Percentiles rank a stretch among this genome's conserved stretches.
These are phyloP conservation scores for Scrobipalpa costella DNA, from an alignment of 2,888 invertebrate genomes.

Conservation along the genomic window DNA sequence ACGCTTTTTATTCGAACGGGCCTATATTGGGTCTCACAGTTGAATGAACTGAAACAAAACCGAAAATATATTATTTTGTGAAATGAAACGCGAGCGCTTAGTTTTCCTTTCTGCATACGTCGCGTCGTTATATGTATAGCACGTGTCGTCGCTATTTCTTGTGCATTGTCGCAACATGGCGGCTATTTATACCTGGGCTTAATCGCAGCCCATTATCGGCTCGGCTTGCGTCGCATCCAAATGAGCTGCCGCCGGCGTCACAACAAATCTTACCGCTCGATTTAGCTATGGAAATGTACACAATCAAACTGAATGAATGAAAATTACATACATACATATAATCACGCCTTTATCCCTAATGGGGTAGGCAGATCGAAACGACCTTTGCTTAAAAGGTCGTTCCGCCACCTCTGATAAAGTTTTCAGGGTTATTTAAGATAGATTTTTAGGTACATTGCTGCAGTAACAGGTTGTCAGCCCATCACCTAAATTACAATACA, in stretches of 20 bases:
- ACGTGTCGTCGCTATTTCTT: slow-evolving; percentile 52
- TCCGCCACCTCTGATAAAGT: no score
- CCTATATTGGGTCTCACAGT: neutral
- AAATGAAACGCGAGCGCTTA: neutral
- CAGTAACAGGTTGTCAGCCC: no score
- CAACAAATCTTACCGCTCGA: slow-evolving; percentile 36
- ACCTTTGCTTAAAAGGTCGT: no score
- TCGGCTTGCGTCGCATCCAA: slow-evolving; percentile 52
- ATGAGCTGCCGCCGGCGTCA: slow-evolving; percentile 43
- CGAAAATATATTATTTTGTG: slow-evolving; percentile 13
- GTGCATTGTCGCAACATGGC: slow-evolving; percentile 46
- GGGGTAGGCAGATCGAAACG: no score
- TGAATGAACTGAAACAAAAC: slow-evolving; percentile 9
- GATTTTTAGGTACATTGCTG: no score
- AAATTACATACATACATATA: no score
- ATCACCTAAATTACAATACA: no score
- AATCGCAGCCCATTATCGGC: slow-evolving; percentile 53
- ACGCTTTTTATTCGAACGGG: neutral
- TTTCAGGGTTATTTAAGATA: no score
- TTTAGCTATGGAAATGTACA: slow-evolving; percentile 1
- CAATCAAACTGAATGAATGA: neutral
- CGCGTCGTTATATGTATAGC: slow-evolving; percentile 39
- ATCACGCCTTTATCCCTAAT: no score
- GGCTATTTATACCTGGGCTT: slow-evolving; percentile 56
- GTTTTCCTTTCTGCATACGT: slow-evolving; percentile 12